A percentile compares a stretch with the other conserved stretches of the same genome.
Conservation (phyloP, 92 coral and sea anemone genomes). For the Palythoa caribaeorum region DNA sequence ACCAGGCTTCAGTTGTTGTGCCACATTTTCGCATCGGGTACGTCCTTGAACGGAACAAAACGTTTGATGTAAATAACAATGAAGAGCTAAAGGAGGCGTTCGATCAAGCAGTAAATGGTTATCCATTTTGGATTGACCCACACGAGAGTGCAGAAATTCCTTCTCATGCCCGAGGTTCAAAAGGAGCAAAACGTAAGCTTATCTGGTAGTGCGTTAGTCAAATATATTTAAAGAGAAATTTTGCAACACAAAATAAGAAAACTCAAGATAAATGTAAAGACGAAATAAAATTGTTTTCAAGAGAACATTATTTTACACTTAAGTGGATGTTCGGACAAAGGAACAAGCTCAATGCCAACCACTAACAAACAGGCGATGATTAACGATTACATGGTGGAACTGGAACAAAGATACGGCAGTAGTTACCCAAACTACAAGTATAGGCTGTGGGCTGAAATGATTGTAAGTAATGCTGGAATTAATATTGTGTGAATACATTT, state of each 20-base stretch:
- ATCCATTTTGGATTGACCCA: slow-evolving; percentile 39
- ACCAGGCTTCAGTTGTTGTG: background rate
- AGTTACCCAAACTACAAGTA: slow-evolving; percentile 50
- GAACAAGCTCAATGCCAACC: background rate
- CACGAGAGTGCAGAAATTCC: slow-evolving; percentile 15
- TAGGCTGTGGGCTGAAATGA: slow-evolving; percentile 61
- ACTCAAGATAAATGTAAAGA: background rate
- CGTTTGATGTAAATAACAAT: background rate
- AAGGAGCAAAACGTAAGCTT: slow-evolving; percentile 31
- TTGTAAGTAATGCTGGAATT: slow-evolving; percentile 12
- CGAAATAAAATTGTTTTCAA: background rate
- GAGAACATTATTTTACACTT: background rate
- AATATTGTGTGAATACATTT: background rate
- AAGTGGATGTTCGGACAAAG: slow-evolving; percentile 7
- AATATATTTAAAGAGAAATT: slow-evolving; percentile 2
- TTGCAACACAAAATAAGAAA: background rate
- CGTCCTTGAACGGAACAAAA: slow-evolving; percentile 25
- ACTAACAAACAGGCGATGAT: background rate
- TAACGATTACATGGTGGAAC: no score
- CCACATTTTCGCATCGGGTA: slow-evolving; percentile 26
- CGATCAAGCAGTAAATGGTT: slow-evolving; percentile 15
- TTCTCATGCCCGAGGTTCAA: slow-evolving; percentile 21
- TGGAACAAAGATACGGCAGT: no score
- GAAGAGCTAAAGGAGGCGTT: slow-evolving; percentile 20
- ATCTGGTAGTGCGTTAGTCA: slow-evolving; percentile 8